Conservation (phyloP, 2,888 invertebrate species). For the Microchrysa polita region DNA sequence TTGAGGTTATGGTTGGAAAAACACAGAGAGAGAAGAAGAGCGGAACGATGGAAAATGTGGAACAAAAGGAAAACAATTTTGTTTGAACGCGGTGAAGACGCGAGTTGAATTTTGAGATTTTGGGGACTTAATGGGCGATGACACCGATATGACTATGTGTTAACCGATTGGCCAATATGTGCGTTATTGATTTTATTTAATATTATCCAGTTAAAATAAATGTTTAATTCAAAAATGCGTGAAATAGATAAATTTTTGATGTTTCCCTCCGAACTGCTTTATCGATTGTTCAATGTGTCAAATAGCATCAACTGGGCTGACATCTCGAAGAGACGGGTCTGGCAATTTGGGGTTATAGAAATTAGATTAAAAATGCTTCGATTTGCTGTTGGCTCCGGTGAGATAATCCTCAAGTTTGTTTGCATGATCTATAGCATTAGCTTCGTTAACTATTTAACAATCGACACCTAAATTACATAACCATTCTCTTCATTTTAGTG, state of each 20-base stretch:
- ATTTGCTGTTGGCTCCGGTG: background rate
- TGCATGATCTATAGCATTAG: no score
- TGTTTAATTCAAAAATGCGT: constrained; percentile 17
- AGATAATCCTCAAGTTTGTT: no score
- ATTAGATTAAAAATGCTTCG: background rate
- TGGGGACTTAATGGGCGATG: background rate
- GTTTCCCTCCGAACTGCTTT: background rate
- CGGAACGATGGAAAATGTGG: background rate
- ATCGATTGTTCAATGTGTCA: no score
- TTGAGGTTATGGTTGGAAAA: constrained; percentile 3
- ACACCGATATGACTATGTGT: no score
- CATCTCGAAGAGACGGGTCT: no score
- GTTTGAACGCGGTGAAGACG: no score
- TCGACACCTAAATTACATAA: no score
- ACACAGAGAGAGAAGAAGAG: background rate
- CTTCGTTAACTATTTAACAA: no score
- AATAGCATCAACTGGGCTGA: no score
- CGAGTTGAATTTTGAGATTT: background rate
- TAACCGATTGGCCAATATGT: no score
- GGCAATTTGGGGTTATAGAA: background rate
- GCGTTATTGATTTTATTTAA: no score
- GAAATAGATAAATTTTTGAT: constrained; percentile 13
- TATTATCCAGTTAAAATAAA: background rate
- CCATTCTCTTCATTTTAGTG: background rate
- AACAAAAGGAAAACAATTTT: background rate